Evolutionary conservation across 2,888 invertebrate species (phyloP).

Genomic region (Ypsolopha scabrella): DNA sequence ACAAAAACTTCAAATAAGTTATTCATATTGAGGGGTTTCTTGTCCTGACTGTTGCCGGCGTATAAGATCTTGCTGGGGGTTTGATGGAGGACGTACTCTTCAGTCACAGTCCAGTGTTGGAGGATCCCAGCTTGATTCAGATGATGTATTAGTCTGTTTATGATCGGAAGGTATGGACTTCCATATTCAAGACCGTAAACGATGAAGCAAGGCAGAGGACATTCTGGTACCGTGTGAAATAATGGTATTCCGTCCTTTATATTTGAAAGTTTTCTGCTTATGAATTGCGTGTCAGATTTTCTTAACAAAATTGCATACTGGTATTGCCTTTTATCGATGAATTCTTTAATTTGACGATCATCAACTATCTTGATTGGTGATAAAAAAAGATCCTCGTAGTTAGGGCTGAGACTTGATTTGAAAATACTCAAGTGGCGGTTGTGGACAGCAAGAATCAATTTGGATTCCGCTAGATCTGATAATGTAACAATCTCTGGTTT

Average conservation of each 20-base stretch:
- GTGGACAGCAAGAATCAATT: slow-evolving; percentile 44
- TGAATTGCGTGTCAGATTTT: slow-evolving; percentile 43
- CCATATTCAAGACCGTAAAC: slow-evolving; percentile 71
- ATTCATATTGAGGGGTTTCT: slow-evolving; percentile 39
- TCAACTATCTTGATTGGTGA: slow-evolving; percentile 39
- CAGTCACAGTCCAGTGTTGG: slow-evolving; percentile 41
- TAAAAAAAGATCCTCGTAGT: slow-evolving; percentile 25
- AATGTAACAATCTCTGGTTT: slow-evolving; percentile 37
- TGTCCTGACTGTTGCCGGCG: slow-evolving; percentile 22
- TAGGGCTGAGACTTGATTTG: slow-evolving; percentile 32
- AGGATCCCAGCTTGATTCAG: slow-evolving; percentile 65
- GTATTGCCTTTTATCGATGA: slow-evolving; percentile 45
- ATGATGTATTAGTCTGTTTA: slow-evolving; percentile 53
- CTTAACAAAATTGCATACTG: slow-evolving; percentile 61
- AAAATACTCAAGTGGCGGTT: slow-evolving; percentile 39
- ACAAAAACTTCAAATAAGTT: slow-evolving; percentile 60
- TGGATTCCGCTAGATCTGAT: slow-evolving; percentile 27
- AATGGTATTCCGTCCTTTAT: slow-evolving; percentile 47
- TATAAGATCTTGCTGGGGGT: slow-evolving; percentile 17
- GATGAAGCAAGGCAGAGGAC: slow-evolving; percentile 67
- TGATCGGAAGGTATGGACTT: slow-evolving; percentile 62
- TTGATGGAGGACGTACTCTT: slow-evolving; percentile 29
- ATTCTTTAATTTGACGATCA: slow-evolving; percentile 40
- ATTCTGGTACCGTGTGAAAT: slow-evolving; percentile 57
- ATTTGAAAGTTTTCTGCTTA: slow-evolving; percentile 34